phyloP scores from a whole-genome alignment of 2,797 vertebrate species.

The Ataeniobius toweri region DNA sequence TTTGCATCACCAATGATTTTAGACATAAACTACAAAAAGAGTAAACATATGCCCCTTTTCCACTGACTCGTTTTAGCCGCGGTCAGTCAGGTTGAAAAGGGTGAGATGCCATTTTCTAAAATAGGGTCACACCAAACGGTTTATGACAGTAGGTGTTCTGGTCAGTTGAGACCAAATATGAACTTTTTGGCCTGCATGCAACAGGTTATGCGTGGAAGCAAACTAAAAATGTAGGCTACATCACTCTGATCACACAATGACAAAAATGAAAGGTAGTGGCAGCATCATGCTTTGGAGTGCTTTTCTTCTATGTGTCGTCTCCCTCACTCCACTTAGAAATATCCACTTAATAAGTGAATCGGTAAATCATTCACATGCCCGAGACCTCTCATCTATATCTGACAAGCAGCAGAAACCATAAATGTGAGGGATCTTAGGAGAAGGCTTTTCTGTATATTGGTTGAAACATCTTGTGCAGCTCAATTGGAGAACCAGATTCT shows the following conservation, averaged over 20 bases:
- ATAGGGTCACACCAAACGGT: background rate
- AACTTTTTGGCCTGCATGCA: background rate
- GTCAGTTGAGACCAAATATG: background rate
- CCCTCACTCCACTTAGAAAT: background rate
- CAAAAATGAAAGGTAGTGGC: background rate
- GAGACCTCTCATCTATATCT: too few relatives aligned
- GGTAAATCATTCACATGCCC: too few relatives aligned
- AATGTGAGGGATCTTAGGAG: too few relatives aligned
- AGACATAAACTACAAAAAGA: background rate
- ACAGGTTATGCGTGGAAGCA: background rate
- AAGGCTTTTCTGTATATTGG: background rate
- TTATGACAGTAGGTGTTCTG: background rate
- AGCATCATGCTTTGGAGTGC: background rate
- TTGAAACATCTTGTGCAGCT: background rate
- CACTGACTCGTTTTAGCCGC: too few relatives aligned
- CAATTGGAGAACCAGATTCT: background rate
- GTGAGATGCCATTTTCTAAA: background rate
- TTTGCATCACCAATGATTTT: background rate
- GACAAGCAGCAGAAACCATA: too few relatives aligned
- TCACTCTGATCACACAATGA: background rate
- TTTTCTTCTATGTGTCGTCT: background rate
- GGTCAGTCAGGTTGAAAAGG: background rate
- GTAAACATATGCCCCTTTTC: background rate
- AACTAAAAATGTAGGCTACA: background rate
- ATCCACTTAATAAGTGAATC: background rate